phyloP scores from a whole-genome alignment of 2,113 vertebrate species.

The Tetraodon nigroviridis region DNA sequence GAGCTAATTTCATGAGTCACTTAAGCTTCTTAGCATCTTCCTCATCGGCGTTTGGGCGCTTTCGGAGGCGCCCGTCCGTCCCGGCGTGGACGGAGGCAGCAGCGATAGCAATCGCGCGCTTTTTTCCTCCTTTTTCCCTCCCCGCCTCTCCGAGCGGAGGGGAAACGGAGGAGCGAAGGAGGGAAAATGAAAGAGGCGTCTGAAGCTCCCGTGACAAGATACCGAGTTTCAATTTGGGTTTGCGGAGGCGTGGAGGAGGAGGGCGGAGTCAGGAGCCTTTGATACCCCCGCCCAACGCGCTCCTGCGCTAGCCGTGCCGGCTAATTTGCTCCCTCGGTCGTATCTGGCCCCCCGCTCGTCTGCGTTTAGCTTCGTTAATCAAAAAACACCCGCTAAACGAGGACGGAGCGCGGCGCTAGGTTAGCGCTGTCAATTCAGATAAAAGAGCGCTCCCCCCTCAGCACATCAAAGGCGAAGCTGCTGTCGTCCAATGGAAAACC shows the following conservation, averaged over 20 bases:
- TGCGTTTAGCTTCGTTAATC: constrained; percentile 73
- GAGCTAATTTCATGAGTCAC: constrained; percentile 51
- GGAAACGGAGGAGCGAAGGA: constrained; percentile 20
- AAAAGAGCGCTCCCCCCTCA: constrained; percentile 67
- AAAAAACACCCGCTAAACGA: constrained; percentile 73
- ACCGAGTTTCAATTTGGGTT: constrained; percentile 68
- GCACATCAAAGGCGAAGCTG: constrained; percentile 71
- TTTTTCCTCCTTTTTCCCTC: not conserved
- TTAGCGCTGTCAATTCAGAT: constrained; percentile 81
- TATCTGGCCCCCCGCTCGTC: constrained; percentile 53
- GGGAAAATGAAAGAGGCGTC: constrained; percentile 55
- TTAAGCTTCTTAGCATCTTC: constrained; percentile 46
- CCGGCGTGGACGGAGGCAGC: not conserved
- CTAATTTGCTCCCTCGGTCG: constrained; percentile 66
- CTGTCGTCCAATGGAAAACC: constrained; percentile 41
- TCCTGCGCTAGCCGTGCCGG: constrained; percentile 58
- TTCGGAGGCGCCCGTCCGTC: constrained; percentile 2
- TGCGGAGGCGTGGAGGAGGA: constrained; percentile 59
- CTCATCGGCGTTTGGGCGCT: constrained; percentile 19
- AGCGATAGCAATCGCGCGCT: constrained; percentile 2
- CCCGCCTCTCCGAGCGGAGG: not conserved
- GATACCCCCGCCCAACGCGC: constrained; percentile 62
- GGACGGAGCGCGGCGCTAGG: too few relatives aligned
- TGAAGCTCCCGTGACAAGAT: constrained; percentile 67
- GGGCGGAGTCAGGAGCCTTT: constrained; percentile 63